phyloP scores from a whole-genome alignment of 2,888 invertebrate genomes.

The Odontomyia ornata region DNA sequence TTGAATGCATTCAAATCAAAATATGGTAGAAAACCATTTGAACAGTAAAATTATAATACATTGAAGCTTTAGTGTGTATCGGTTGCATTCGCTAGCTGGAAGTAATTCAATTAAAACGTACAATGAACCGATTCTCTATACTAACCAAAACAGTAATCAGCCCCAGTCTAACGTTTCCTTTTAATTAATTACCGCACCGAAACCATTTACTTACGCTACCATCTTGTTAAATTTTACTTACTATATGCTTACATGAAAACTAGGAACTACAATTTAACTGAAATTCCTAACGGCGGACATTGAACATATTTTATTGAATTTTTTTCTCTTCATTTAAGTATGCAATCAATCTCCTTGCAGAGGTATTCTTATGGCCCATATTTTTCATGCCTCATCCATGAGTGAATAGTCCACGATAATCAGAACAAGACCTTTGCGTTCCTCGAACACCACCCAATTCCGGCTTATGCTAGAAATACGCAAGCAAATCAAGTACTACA shows the following conservation, averaged over 20 bases:
- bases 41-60: no score
- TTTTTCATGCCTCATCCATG: background rate
- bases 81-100: no score
- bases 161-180: background rate
- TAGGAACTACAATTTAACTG: background rate
- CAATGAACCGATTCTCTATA: background rate
- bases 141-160: no score
- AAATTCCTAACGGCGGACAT: conserved; percentile 3
- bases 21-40: no score
- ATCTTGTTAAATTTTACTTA: background rate
- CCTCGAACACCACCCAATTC: background rate
- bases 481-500: background rate
- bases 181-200: background rate
- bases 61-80: no score
- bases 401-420: background rate
- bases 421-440: conserved; percentile 8
- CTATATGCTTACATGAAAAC: background rate
- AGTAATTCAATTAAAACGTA: background rate
- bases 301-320: no score
- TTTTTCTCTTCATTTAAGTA: background rate
- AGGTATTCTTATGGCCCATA: background rate
- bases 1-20: no score
- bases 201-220: background rate
- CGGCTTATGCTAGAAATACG: background rate
- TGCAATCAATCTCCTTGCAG: conserved; percentile 11